Evolutionary conservation across 2,888 invertebrate genomes (phyloP), one percentile per base, ranked within the genome.

Genomic region (Electrophaes corylata): DNA sequence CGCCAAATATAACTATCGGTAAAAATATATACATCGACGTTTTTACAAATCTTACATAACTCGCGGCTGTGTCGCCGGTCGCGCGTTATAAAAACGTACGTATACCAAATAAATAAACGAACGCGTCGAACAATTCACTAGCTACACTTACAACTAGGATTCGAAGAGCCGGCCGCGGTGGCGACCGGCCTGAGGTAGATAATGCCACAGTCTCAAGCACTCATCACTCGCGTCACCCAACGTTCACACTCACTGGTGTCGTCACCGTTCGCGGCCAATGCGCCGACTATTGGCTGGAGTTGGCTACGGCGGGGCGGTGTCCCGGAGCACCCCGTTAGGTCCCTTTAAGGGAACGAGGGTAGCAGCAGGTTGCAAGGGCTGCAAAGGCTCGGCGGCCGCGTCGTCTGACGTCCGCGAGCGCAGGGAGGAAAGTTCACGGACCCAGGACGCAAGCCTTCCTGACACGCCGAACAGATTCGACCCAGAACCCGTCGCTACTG

Each of bases 391-490:
- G 41, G 78, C 88, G 59, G 88, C 88, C 41, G 87, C 88, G 81
- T 86, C 88, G 77, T 86, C 83, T 18, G 81, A 78, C 41, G 74
- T 63, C 64, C 86, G 85, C 74, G 85, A 83, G 58, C 88, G 87
- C 75, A 88, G 84, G 61, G 88, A 86, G 19, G 90, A 86, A 75
- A 91, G 81, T 77, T 91, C 90, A 75, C 90, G 90, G 73, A 91
- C 91, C 91, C 91, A 91, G 64, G 89, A 88, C 60, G 91, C 90
- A 41, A 91, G 86, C 5, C 91, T 88, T 5, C 91, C 91, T 67
- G 91, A 89, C 79, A 91, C 89, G 64, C 91, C 91, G 86, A 91
- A 91, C 82, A 91, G 81, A 78, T 91, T 88, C 39, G 91, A 89
- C 45, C 87, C 91, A 44, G 91, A 91, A 54, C 88, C 91, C 57